A percentile compares a stretch with the other conserved stretches of the same genome.
Conservation (phyloP, 1,140 invertebrate genomes). For the Drosophila tropicalis region DNA sequence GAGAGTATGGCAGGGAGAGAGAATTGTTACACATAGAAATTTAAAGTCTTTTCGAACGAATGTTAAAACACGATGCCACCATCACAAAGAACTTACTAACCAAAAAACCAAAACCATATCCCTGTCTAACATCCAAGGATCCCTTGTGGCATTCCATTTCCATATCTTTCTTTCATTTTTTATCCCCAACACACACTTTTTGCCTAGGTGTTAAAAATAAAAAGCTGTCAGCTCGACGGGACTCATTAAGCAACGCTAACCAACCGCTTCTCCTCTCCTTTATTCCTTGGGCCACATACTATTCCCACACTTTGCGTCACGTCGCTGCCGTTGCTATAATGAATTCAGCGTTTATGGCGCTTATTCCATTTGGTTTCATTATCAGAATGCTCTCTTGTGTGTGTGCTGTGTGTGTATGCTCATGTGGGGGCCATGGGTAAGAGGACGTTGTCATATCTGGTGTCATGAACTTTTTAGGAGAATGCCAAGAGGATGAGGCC, state of each 20-base stretch:
- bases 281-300: not conserved
- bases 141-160: not conserved
- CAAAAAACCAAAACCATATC: not conserved
- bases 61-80: not conserved
- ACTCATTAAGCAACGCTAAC: constrained; percentile 57
- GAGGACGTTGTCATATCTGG: constrained; percentile 10
- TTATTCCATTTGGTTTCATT: constrained; percentile 82
- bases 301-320: constrained; percentile 44
- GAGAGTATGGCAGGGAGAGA: not conserved
- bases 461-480: constrained; percentile 53
- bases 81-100: constrained; percentile 2
- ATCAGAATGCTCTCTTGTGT: constrained; percentile 52
- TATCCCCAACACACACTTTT: constrained; percentile 33
- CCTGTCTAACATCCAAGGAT: not conserved
- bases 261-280: not conserved
- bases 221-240: constrained; percentile 58
- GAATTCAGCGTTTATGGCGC: constrained; percentile 82
- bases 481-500: constrained; percentile 21
- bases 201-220: constrained; percentile 78
- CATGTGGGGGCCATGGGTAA: constrained; percentile 10
- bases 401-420: constrained; percentile 28
- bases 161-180: constrained; percentile 7
- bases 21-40: not conserved
- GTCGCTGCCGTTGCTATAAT: constrained; percentile 72
- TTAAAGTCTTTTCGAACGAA: not conserved